Conservation (phyloP, 2,888 invertebrate species). For the Lymantria dispar region DNA sequence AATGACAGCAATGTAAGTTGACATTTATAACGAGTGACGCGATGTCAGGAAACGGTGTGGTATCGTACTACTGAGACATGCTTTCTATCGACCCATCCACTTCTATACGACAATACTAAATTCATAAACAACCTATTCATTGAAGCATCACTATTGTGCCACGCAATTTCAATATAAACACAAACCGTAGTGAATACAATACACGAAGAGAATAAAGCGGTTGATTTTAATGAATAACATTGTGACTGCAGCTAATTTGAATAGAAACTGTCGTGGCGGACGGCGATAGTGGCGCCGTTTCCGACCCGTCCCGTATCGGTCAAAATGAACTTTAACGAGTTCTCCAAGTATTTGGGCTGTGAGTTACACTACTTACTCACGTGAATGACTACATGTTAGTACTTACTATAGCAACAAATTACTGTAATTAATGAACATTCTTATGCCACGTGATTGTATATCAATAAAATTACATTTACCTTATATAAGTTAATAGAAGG, state of each 20-base stretch:
- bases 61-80: constrained; percentile 49
- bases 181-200: constrained; percentile 33
- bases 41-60: constrained; percentile 57
- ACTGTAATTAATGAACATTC: constrained; percentile 10
- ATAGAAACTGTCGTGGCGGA: constrained; percentile 66
- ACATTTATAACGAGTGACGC: constrained; percentile 47
- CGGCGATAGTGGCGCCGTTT: constrained; percentile 58
- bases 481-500: too few species aligned
- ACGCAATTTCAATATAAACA: not conserved
- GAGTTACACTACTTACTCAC: constrained; percentile 56
- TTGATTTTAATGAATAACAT: constrained; percentile 29
- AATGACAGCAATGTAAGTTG: constrained; percentile 36
- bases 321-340: constrained; percentile 55
- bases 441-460: constrained; percentile 10
- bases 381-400: constrained; percentile 38
- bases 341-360: constrained; percentile 53
- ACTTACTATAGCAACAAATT: not conserved
- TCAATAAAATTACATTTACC: too few species aligned
- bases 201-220: constrained; percentile 9
- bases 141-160: not conserved
- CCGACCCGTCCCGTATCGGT: constrained; percentile 57
- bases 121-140: constrained; percentile 14
- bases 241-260: constrained; percentile 58
- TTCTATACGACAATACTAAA: constrained; percentile 7
- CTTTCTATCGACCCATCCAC: constrained; percentile 4